Base-by-base conservation (phyloP, 2,113 vertebrate genomes). In the Dipodomys merriami region DNA sequence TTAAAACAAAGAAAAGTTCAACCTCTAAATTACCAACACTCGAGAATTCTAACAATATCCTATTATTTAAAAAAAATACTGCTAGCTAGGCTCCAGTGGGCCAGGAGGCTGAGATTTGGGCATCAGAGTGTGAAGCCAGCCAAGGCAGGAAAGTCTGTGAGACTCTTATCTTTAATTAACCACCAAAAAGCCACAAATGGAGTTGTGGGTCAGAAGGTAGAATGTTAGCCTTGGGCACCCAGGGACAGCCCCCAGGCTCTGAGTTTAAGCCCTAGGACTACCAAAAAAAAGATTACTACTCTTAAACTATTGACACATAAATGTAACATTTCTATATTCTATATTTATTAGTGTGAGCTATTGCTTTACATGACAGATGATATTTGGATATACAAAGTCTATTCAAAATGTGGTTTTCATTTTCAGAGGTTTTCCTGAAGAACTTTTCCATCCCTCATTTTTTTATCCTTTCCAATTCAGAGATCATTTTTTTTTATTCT, bases 391-490 rank as follows among this genome's bases (percentile, higher is more conserved):
- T 29, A 39, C 68, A 79, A 89, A 87, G 69, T 2, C 16, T 78
- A 93, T 91, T 82, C 7, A 73, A 95, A 94, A 90, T 82, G n/a
- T 30, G 23, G 30, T 49, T 93, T 92, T 81, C 27, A 60, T 82
- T 49, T 91, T 53, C 33, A 83, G 15, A 78, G n/a, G 68, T 85
- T 71, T 78, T 86, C 35, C 71, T 82, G 25, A 85, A 90, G 67
- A 46, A 6, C 5, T 90, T 78, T 57, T 86, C 39, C 23, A 82
- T 6, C n/a, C 6, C 16, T 85, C 22, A 84, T 73, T 79, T 76
- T n/a, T 90, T 88, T 19, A 72, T 20, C 25, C 68, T 83, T 95
- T 95, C 62, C 3, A 82, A 90, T 91, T 92, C 67, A 91, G 30
- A 76, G 7, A 39, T 13, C 62, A 73, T 87, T 92, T 87, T 86